Percentiles rank a stretch among this genome's conserved stretches.
These are phyloP conservation scores for Willisornis vidua DNA, from an alignment of 2,113 vertebrate species.

Conservation along the genomic window DNA sequence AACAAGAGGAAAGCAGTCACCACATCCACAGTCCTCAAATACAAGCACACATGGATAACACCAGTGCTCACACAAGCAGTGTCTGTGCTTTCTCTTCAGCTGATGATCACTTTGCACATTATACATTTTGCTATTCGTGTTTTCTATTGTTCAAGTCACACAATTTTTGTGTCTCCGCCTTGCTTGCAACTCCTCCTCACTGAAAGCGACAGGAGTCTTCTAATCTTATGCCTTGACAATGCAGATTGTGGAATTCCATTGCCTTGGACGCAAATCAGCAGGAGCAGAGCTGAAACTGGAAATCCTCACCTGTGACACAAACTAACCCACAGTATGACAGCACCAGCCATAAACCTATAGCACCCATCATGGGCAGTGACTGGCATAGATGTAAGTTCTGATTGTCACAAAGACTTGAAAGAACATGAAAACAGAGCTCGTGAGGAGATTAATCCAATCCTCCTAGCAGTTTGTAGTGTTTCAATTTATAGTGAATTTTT, in stretches of 20 bases:
- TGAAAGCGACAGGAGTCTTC: not conserved
- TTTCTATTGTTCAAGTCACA: not conserved
- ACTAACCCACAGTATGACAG: not conserved
- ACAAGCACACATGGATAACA: not conserved
- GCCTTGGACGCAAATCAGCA: not conserved
- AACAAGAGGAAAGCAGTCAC: not conserved
- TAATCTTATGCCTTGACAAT: not conserved
- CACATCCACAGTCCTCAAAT: not conserved
- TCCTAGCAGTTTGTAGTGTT: not conserved
- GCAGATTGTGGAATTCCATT: not conserved
- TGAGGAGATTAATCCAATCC: not conserved
- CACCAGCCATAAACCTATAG: not conserved
- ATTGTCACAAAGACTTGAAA: not conserved
- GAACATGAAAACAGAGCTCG: not conserved
- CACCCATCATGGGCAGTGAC: not conserved
- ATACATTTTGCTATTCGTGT: not conserved
- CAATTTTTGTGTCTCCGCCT: not conserved
- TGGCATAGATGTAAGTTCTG: not conserved
- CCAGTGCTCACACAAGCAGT: not conserved
- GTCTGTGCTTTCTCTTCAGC: not conserved
- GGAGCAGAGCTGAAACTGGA: not conserved
- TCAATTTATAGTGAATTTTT: not conserved
- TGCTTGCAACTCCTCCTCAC: not conserved
- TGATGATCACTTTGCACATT: not conserved
- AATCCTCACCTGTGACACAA: not conserved